Conservation (phyloP, 2,888 invertebrate species). For the Leptopterna dolabrata region DNA sequence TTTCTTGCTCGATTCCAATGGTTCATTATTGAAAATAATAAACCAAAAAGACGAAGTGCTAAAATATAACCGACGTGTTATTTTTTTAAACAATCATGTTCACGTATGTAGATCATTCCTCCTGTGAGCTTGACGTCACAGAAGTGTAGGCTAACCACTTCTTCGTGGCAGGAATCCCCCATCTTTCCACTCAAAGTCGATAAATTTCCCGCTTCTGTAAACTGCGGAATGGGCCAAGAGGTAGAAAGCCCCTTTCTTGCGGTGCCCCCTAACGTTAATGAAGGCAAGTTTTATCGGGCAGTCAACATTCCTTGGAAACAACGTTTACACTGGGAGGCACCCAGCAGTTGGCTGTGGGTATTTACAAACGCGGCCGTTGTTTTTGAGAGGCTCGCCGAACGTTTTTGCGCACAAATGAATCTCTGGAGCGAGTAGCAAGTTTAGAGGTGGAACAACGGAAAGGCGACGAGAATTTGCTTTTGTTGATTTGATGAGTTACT, state of each 20-base stretch:
- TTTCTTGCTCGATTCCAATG: no score
- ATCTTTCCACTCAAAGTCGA: background rate
- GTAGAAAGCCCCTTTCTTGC: background rate
- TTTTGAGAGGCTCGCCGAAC: background rate
- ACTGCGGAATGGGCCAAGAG: background rate
- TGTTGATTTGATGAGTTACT: no score
- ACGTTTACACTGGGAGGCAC: background rate
- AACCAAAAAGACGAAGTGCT: no score
- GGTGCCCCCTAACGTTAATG: background rate
- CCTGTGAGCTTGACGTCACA: no score
- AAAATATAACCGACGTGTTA: no score
- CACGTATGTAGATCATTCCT: no score
- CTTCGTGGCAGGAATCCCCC: background rate
- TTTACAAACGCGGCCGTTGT: background rate
- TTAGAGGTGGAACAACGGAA: no score
- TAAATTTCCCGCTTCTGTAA: background rate
- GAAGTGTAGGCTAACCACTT: no score
- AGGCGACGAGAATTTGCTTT: no score
- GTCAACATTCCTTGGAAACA: conserved; percentile 20
- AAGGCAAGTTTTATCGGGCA: conserved; percentile 27
- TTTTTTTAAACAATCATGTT: no score
- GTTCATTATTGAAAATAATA: no score
- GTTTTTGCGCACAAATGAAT: background rate
- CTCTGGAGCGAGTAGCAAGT: background rate
- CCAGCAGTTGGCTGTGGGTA: background rate